phyloP scores from a whole-genome alignment of 2,888 invertebrate genomes.

The Helleia helle region DNA sequence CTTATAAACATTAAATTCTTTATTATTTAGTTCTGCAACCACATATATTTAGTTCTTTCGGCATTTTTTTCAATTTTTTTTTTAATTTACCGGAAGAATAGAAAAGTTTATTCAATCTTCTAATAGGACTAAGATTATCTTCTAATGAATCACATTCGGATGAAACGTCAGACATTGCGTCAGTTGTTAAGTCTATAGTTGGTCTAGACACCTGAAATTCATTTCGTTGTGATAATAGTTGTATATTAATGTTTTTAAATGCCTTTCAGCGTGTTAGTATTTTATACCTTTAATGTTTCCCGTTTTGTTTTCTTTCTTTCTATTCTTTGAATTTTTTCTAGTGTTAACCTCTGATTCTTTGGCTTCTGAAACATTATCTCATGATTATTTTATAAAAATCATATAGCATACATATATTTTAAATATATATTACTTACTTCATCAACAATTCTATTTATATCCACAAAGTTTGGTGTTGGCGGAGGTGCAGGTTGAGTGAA shows the following conservation, averaged over 20 bases:
- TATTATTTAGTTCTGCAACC: too few relatives aligned
- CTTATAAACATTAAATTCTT: too few relatives aligned
- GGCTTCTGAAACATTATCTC: slow-evolving; percentile 34
- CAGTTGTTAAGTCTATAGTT: slow-evolving; percentile 76
- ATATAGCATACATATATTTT: neutral
- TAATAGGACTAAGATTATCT: slow-evolving; percentile 57
- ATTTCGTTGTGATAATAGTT: too few relatives aligned
- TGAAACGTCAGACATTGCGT: slow-evolving; percentile 78
- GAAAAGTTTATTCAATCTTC: slow-evolving; percentile 55
- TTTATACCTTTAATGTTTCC: slow-evolving; percentile 75
- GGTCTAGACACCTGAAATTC: slow-evolving; percentile 69
- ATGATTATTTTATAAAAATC: too few relatives aligned
- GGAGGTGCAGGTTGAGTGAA: slow-evolving; percentile 76
- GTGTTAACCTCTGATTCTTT: slow-evolving; percentile 44
- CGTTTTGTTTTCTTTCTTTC: slow-evolving; percentile 63
- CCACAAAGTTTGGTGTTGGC: slow-evolving; percentile 78
- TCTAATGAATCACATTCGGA: slow-evolving; percentile 75
- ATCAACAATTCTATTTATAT: slow-evolving; percentile 40
- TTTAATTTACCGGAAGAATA: slow-evolving; percentile 49
- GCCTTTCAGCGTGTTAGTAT: too few relatives aligned
- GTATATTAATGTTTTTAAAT: too few relatives aligned
- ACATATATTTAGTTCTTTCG: slow-evolving; percentile 67
- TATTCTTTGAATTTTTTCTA: slow-evolving; percentile 59
- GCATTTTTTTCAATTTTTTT: slow-evolving; percentile 67
- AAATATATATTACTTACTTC: slow-evolving; percentile 36